Percentiles rank a stretch among this genome's conserved stretches.
Evolutionary conservation across 2,113 vertebrate species (phyloP).

Genomic region (Ophthalmotilapia sp.): DNA sequence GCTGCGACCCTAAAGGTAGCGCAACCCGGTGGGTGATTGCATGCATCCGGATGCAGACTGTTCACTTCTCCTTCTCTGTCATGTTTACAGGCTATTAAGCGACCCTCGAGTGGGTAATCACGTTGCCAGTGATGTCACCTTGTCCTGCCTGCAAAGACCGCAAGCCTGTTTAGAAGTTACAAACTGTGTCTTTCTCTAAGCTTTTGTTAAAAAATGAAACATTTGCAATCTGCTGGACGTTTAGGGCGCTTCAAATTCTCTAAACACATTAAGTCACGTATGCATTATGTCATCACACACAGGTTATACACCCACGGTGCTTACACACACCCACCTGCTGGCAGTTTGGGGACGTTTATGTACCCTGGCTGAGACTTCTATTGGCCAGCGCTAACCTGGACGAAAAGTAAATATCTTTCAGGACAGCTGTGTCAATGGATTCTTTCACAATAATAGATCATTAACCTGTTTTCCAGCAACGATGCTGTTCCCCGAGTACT

Average conservation of each 20-base stretch:
- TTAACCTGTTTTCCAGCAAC: constrained; percentile 33
- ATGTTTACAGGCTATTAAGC: constrained; percentile 2
- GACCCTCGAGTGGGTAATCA: not conserved
- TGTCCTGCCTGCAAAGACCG: not conserved
- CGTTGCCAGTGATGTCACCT: constrained; percentile 2
- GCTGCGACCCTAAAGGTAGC: constrained; percentile 42
- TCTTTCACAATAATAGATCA: constrained; percentile 54
- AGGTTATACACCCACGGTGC: not conserved
- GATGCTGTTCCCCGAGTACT: not conserved
- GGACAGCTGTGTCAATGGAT: constrained; percentile 29
- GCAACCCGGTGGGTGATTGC: constrained; percentile 1
- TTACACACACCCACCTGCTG: not conserved
- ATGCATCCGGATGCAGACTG: constrained; percentile 1
- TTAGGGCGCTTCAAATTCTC: not conserved
- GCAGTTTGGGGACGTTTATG: not conserved
- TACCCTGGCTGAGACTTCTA: not conserved
- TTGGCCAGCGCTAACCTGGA: not conserved
- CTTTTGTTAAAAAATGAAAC: not conserved
- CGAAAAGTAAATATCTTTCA: constrained; percentile 9
- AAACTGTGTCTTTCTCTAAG: not conserved
- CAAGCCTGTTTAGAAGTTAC: not conserved
- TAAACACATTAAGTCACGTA: not conserved
- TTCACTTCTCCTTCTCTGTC: not conserved
- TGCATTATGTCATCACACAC: not conserved
- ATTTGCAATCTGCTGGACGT: not conserved